A percentile compares a stretch with the other conserved stretches of the same genome.
Evolutionary conservation across 2,113 vertebrate species (phyloP).

Genomic region (Rhinogobius similis): DNA sequence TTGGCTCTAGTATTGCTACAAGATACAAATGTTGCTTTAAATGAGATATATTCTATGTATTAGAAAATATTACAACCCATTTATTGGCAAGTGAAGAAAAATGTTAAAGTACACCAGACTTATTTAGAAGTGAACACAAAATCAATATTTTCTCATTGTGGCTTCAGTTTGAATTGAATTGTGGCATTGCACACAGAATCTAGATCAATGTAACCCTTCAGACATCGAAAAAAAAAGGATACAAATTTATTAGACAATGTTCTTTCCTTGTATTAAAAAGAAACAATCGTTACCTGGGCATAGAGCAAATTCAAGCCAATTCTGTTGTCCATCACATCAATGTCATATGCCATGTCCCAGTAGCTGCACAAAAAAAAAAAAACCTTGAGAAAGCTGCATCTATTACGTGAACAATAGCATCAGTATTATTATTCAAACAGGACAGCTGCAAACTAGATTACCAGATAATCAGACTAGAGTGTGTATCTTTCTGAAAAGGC

Average conservation of each 20-base stretch:
- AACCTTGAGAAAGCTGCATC: not conserved
- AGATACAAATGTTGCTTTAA: no score
- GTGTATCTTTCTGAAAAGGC: conserved; percentile 12
- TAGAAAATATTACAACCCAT: not conserved
- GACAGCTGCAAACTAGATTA: conserved; percentile 5
- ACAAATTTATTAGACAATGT: not conserved
- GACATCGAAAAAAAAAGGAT: not conserved
- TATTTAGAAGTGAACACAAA: not conserved
- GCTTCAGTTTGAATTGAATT: conserved; percentile 12
- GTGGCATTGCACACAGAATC: conserved; percentile 2
- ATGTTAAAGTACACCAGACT: not conserved
- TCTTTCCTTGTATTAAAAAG: not conserved
- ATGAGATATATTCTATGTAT: not conserved
- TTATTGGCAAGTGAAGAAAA: not conserved
- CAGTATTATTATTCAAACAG: conserved; percentile 1
- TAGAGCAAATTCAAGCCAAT: conserved; percentile 94
- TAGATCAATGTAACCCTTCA: not conserved
- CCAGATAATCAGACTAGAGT: conserved; percentile 1
- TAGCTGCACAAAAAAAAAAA: conserved; percentile 78
- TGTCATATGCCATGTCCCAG: conserved; percentile 94
- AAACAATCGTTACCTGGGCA: conserved; percentile 83
- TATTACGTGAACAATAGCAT: not conserved
- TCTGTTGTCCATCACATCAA: conserved; percentile 93
- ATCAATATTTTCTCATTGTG: not conserved
- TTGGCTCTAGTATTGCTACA: no score